Conservation (phyloP, 2,888 invertebrate species). For the Nomada hirtipes region DNA sequence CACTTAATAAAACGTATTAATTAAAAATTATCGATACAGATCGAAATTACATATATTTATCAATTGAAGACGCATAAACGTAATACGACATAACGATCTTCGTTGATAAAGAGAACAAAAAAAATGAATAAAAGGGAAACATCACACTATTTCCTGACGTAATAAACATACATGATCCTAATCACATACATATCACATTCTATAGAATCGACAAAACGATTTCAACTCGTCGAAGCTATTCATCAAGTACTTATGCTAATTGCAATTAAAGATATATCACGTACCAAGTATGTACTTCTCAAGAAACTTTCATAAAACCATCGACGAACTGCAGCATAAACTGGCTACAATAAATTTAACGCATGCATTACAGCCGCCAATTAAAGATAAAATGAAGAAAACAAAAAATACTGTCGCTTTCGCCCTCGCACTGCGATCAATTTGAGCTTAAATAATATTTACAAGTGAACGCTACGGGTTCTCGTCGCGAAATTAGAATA, state of each 20-base stretch:
- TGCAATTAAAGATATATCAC: constrained; percentile 1
- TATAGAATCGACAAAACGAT: neutral
- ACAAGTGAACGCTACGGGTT: constrained; percentile 37
- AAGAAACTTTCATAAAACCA: neutral
- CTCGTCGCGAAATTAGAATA: constrained; percentile 32
- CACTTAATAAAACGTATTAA: neutral
- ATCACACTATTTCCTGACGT: constrained; percentile 9
- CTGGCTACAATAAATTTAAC: neutral
- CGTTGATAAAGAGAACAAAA: neutral
- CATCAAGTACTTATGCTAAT: neutral
- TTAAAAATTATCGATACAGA: neutral
- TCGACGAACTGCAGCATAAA: neutral
- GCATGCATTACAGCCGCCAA: neutral
- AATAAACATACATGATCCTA: constrained; percentile 4
- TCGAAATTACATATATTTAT: neutral
- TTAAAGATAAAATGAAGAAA: neutral
- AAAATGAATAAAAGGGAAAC: constrained; percentile 1
- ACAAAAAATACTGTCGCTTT: constrained; percentile 50
- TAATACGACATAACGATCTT: neutral
- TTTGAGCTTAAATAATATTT: constrained; percentile 47
- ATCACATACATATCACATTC: constrained; percentile 15
- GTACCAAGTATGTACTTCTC: neutral
- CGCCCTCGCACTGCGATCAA: constrained; percentile 2
- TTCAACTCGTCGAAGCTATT: neutral
- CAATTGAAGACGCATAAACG: neutral